These are phyloP conservation scores for Lateolabrax maculatus DNA, from an alignment of 2,797 vertebrate genomes.

Conservation along the genomic window DNA sequence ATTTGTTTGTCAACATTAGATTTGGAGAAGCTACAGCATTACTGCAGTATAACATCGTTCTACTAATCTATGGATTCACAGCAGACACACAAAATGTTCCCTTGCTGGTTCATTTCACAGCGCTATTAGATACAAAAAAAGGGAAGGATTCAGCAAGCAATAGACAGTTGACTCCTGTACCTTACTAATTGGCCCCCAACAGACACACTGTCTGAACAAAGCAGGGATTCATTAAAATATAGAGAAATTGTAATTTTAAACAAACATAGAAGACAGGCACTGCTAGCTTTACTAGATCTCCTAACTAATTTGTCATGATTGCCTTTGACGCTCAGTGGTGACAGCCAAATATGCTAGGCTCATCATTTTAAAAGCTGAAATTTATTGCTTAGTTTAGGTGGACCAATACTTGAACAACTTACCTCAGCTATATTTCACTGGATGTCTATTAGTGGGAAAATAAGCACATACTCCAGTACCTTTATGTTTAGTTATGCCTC, in stretches of 20 bases:
- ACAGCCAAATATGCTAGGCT: constrained; percentile 45
- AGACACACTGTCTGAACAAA: constrained; percentile 60
- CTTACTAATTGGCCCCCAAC: constrained; percentile 71
- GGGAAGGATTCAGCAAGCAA: constrained; percentile 51
- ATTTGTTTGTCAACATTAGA: constrained; percentile 53
- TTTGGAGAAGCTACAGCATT: constrained; percentile 28
- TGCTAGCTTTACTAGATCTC: constrained; percentile 13
- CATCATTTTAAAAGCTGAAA: constrained; percentile 56
- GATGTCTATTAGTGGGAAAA: constrained; percentile 21
- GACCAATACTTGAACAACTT: constrained; percentile 37
- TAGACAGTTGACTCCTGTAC: constrained; percentile 64
- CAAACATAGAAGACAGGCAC: constrained; percentile 42
- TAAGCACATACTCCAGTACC: not conserved
- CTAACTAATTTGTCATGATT: constrained; percentile 41
- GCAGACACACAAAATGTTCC: constrained; percentile 52
- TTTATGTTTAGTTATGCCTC: constrained; percentile 10
- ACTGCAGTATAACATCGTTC: constrained; percentile 28
- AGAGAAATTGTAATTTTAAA: constrained; percentile 27
- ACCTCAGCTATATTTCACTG: constrained; percentile 44
- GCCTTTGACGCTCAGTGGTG: constrained; percentile 44
- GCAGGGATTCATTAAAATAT: constrained; percentile 50
- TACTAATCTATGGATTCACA: constrained; percentile 56
- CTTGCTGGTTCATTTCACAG: constrained; percentile 52
- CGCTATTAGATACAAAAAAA: constrained; percentile 48
- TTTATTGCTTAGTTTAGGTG: constrained; percentile 46